phyloP scores from a whole-genome alignment of 2,888 invertebrate species.

The Ischnus inquisitorius region DNA sequence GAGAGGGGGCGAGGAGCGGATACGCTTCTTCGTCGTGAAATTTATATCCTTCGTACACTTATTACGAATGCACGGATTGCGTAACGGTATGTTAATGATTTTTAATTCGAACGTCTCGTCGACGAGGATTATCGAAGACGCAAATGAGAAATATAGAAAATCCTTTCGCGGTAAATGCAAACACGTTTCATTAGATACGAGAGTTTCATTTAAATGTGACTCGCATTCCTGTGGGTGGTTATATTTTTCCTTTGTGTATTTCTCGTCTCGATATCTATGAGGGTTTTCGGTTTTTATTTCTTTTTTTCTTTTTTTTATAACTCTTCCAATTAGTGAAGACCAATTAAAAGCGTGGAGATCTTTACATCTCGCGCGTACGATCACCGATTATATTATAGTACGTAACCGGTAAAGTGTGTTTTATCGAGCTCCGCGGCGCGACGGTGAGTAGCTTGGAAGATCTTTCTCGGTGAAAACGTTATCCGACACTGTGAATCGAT shows the following conservation, averaged over 20 bases:
- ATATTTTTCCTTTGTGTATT: neutral
- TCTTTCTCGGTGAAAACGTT: slow-evolving; percentile 26
- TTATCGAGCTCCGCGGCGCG: neutral
- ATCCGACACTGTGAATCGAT: slow-evolving; percentile 50
- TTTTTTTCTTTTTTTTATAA: slow-evolving; percentile 18
- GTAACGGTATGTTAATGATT: slow-evolving; percentile 38
- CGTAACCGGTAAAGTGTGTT: slow-evolving; percentile 17
- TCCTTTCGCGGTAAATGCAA: slow-evolving; percentile 28
- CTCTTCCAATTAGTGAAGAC: slow-evolving; percentile 55
- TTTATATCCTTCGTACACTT: slow-evolving; percentile 38
- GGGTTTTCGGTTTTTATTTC: neutral
- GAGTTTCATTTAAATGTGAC: neutral
- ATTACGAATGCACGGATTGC: slow-evolving; percentile 20
- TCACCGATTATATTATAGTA: slow-evolving; percentile 35
- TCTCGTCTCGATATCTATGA: neutral
- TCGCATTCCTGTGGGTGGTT: slow-evolving; percentile 18
- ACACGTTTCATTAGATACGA: slow-evolving; percentile 21
- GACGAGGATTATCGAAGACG: neutral
- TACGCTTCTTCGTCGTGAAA: slow-evolving; percentile 34
- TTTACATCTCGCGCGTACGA: slow-evolving; percentile 33
- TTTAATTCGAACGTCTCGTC: neutral
- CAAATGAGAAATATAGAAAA: neutral
- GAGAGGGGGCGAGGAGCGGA: neutral
- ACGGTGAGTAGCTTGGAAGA: neutral
- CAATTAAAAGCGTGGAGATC: slow-evolving; percentile 55